These are phyloP conservation scores for Toxotes lorentzi DNA, from an alignment of 2,797 vertebrate genomes.

Conservation along the genomic window DNA sequence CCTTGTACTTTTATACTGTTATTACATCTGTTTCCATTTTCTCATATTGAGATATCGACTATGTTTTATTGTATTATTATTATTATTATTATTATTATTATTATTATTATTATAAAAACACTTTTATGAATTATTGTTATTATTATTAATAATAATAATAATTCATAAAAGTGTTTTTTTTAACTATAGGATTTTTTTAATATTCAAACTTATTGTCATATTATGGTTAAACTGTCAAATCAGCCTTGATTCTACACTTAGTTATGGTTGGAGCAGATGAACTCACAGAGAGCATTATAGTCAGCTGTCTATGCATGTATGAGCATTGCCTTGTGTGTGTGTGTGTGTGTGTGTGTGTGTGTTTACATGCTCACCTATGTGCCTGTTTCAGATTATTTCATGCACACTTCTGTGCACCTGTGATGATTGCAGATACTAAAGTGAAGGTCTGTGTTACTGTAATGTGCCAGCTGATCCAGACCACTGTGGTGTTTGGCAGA, in stretches of 20 bases:
- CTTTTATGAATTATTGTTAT: too few relatives aligned
- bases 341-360: background rate
- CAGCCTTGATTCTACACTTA: background rate
- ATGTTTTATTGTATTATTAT: background rate
- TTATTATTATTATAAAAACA: background rate
- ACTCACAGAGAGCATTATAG: background rate
- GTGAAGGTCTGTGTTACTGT: constrained; percentile 11
- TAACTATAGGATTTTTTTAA: too few relatives aligned
- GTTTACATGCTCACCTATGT: background rate
- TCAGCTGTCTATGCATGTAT: background rate
- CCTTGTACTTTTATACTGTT: background rate
- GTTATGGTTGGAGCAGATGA: background rate
- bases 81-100: background rate
- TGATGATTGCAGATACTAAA: background rate
- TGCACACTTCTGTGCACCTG: background rate
- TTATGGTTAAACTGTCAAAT: background rate
- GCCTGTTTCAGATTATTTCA: background rate
- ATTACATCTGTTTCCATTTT: background rate
- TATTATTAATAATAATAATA: background rate
- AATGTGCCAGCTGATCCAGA: constrained; percentile 39
- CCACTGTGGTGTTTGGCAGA: constrained; percentile 40
- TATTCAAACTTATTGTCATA: background rate
- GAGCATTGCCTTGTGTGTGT: background rate
- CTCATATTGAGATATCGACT: background rate
- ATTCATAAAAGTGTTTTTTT: background rate